A percentile compares a stretch with the other conserved stretches of the same genome.
Evolutionary conservation across 2,888 invertebrate genomes (phyloP).

Genomic region (Agelastica alni): DNA sequence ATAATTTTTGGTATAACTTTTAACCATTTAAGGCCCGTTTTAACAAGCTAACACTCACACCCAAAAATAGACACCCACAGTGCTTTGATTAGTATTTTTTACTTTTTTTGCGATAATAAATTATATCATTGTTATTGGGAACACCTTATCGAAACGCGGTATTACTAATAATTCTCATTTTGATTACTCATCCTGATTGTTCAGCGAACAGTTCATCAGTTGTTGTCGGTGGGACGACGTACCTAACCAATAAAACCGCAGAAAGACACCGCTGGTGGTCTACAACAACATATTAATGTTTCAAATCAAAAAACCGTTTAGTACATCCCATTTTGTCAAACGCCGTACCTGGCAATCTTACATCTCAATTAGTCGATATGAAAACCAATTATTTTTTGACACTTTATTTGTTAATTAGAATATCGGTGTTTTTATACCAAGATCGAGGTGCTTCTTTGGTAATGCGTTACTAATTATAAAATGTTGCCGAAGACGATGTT

Average conservation of each 20-base stretch:
- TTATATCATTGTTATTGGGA: too few relatives aligned
- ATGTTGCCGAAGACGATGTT: too few relatives aligned
- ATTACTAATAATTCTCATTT: slow-evolving; percentile 1
- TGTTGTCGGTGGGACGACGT: slow-evolving; percentile 1
- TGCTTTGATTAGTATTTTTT: too few relatives aligned
- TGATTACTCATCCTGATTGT: slow-evolving; percentile 7
- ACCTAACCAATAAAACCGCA: slow-evolving; percentile 10
- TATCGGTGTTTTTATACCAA: background rate
- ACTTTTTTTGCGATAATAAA: too few relatives aligned
- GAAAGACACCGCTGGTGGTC: slow-evolving; percentile 12
- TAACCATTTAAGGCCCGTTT: too few relatives aligned
- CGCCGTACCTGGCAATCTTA: slow-evolving; percentile 9
- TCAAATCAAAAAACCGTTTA: slow-evolving; percentile 14
- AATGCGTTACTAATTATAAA: too few relatives aligned
- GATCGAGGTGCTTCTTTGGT: background rate
- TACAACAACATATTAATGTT: slow-evolving; percentile 12
- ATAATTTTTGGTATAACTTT: too few relatives aligned
- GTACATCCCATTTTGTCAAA: slow-evolving; percentile 16
- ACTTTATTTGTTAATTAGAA: slow-evolving; percentile 12
- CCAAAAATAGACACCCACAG: too few relatives aligned
- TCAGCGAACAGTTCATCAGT: slow-evolving; percentile 5
- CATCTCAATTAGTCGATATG: slow-evolving; percentile 8
- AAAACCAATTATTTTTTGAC: slow-evolving; percentile 16
- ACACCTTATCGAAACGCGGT: too few relatives aligned
- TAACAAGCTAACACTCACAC: too few relatives aligned